These are phyloP conservation scores for Chouioia cunea DNA, from an alignment of 2,888 invertebrate species.

Conservation along the genomic window DNA sequence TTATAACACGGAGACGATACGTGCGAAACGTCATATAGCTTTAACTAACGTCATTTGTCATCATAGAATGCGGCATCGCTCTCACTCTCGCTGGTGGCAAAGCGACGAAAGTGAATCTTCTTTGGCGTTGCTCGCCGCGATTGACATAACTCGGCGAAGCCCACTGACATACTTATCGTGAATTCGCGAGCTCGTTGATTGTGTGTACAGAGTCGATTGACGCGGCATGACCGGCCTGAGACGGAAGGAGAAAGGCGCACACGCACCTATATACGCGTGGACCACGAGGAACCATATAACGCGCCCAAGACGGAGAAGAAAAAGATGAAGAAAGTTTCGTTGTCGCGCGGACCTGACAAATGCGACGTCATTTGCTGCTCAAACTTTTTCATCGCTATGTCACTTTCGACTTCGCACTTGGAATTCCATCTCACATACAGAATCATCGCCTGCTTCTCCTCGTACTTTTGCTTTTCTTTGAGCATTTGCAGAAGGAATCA, in stretches of 20 bases:
- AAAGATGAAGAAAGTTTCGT: conserved; percentile 37
- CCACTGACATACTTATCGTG: conserved; percentile 59
- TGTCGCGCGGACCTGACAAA: background rate
- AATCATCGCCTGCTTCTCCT: too few species aligned
- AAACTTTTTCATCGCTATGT: conserved; percentile 1
- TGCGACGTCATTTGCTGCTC: conserved; percentile 2
- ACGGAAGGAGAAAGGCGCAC: conserved; percentile 24
- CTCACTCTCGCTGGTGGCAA: conserved; percentile 10
- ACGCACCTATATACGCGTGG: background rate
- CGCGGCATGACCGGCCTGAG: background rate
- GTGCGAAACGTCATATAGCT: too few species aligned
- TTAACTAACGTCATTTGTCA: too few species aligned
- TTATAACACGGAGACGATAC: too few species aligned
- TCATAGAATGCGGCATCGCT: background rate
- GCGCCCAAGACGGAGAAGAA: background rate
- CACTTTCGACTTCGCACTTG: conserved; percentile 37
- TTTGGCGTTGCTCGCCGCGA: conserved; percentile 42
- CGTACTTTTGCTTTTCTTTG: too few species aligned
- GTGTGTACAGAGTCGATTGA: background rate
- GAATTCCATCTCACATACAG: conserved; percentile 24
- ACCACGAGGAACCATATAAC: background rate
- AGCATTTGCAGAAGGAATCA: too few species aligned
- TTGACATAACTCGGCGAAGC: conserved; percentile 59
- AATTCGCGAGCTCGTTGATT: conserved; percentile 20
- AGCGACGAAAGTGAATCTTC: conserved; percentile 59